These are phyloP conservation scores for Pelusios castaneus DNA, from an alignment of 2,113 vertebrate genomes.

Conservation along the genomic window DNA sequence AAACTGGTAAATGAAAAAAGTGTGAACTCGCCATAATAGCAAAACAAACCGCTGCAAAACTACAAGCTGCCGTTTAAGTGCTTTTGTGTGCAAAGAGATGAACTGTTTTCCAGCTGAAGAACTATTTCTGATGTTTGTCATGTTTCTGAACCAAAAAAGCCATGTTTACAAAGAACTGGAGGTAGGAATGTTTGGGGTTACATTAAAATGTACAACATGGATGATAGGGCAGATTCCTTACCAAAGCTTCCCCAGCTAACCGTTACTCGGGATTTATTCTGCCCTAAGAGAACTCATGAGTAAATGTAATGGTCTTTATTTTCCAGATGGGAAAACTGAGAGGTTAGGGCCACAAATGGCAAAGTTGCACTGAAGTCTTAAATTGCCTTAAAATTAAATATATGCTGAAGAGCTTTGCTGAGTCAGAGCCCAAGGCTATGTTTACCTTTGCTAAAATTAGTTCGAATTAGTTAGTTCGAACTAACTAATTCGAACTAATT, in stretches of 20 bases:
- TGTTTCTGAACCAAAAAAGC: not conserved
- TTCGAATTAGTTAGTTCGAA: too few relatives aligned
- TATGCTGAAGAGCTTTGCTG: too few relatives aligned
- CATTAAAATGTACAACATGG: rapidly evolving
- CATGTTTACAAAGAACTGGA: rapidly evolving
- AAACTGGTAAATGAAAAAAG: not conserved
- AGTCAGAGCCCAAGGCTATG: too few relatives aligned
- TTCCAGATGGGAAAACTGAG: not conserved
- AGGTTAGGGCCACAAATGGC: not conserved
- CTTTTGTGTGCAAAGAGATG: not conserved
- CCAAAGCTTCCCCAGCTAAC: not conserved
- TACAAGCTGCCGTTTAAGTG: not conserved
- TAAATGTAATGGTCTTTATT: rapidly evolving
- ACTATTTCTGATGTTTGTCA: not conserved
- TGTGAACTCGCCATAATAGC: not conserved
- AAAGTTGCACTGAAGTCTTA: not conserved
- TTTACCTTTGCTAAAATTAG: too few relatives aligned
- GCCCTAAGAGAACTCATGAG: not conserved
- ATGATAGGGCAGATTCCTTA: not conserved
- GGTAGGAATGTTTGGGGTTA: not conserved
- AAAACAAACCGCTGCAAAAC: not conserved
- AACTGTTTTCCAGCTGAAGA: not conserved
- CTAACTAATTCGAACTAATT: too few relatives aligned
- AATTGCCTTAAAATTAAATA: rapidly evolving
- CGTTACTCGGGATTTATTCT: not conserved